phyloP scores from a whole-genome alignment of 2,797 vertebrate genomes.

The Acanthiza pusilla region DNA sequence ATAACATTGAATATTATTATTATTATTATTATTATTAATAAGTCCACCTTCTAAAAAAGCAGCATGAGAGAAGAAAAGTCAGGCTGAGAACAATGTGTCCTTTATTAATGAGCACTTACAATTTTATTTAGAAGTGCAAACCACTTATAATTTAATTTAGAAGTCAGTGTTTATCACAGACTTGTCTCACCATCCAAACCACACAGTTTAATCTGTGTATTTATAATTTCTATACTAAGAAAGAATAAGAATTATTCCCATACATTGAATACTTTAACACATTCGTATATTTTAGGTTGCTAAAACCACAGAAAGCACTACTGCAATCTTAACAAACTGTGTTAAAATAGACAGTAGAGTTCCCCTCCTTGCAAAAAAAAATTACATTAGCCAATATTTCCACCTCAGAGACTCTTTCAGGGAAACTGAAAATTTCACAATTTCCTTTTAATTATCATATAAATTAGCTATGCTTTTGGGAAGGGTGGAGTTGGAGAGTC shows the following conservation, averaged over 20 bases:
- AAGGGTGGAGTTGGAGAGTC: not conserved
- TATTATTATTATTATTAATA: not conserved
- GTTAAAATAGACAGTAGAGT: not conserved
- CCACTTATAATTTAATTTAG: not conserved
- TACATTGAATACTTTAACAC: not conserved
- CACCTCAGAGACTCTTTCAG: not conserved
- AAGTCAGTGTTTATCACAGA: not conserved
- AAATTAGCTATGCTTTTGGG: not conserved
- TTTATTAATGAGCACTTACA: not conserved
- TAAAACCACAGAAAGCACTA: not conserved
- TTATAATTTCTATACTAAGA: not conserved
- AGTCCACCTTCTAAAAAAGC: not conserved
- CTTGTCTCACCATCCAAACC: not conserved
- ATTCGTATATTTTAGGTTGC: not conserved
- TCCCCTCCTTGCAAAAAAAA: not conserved
- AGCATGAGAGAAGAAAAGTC: not conserved
- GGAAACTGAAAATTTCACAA: not conserved
- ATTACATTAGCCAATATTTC: not conserved
- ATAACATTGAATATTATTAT: not conserved
- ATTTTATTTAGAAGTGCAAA: too few relatives aligned
- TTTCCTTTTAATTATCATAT: conserved; percentile 31
- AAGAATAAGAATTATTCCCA: not conserved
- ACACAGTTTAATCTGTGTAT: not conserved
- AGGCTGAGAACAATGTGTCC: not conserved
- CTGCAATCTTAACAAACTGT: not conserved